Percentiles rank a stretch among this genome's conserved stretches.
Conservation (phyloP, 1,140 invertebrate species). For the Drosophila seguyi region DNA sequence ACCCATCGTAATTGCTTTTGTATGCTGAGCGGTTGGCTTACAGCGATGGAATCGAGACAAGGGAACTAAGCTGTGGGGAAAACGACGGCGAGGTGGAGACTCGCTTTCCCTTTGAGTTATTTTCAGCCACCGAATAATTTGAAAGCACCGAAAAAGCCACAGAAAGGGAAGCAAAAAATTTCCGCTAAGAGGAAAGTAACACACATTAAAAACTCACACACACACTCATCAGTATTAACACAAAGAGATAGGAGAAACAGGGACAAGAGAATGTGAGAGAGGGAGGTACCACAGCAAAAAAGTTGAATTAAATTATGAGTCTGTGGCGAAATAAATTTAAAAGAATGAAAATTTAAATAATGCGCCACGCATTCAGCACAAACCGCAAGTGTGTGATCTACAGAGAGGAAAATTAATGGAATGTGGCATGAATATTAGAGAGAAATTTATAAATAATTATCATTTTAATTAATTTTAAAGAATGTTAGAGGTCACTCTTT, state of each 20-base stretch:
- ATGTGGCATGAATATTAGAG: background rate
- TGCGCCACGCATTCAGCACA: conserved; percentile 41
- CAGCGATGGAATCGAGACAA: conserved; percentile 40
- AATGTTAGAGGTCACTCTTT: background rate
- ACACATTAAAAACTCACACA: conserved; percentile 32
- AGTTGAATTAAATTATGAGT: conserved; percentile 62
- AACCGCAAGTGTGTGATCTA: conserved; percentile 22
- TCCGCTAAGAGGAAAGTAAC: conserved; percentile 47
- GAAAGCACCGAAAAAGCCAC: conserved; percentile 29
- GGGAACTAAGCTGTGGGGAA: conserved; percentile 29
- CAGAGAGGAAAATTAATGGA: background rate
- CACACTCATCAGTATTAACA: conserved; percentile 14
- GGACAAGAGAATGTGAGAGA: background rate
- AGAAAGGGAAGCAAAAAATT: conserved; percentile 50
- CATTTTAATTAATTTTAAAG: background rate
- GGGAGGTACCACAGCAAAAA: conserved; percentile 27
- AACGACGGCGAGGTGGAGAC: background rate
- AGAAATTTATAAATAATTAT: background rate
- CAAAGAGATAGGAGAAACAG: conserved; percentile 5
- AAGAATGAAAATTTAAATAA: conserved; percentile 69
- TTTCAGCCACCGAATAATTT: conserved; percentile 51
- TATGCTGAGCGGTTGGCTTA: conserved; percentile 57
- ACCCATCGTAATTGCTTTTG: conserved; percentile 66
- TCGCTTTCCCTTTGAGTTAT: conserved; percentile 15
- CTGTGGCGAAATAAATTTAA: conserved; percentile 60